Conservation (phyloP, 2,888 invertebrate species). For the Marasmarcha lunaedactyla region DNA sequence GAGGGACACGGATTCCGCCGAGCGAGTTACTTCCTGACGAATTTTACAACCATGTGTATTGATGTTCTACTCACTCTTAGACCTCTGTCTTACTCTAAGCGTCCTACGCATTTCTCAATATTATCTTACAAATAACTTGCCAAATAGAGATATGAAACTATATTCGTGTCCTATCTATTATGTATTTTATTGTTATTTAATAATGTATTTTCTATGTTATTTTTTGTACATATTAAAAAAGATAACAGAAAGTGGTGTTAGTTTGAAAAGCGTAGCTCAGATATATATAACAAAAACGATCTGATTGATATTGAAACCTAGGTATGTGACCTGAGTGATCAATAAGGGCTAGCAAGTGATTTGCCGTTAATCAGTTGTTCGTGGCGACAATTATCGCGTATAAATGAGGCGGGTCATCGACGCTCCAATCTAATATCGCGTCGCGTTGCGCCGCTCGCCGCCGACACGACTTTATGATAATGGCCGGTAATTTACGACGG, state of each 20-base stretch:
- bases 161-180: too few species aligned
- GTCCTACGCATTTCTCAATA: too few species aligned
- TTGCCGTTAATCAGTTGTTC: slow-evolving; percentile 65
- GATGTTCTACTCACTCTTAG: neutral
- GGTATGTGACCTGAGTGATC: slow-evolving; percentile 18
- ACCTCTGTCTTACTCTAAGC: too few species aligned
- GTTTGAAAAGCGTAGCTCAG: too few species aligned
- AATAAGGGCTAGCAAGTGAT: slow-evolving; percentile 37
- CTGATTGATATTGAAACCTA: too few species aligned
- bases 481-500: slow-evolving; percentile 60
- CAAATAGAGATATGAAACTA: too few species aligned
- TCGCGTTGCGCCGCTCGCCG: slow-evolving; percentile 38
- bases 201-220: too few species aligned
- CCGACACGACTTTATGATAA: slow-evolving; percentile 63
- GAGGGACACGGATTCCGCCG: slow-evolving; percentile 43
- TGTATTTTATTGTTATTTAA: too few species aligned
- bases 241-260: too few species aligned
- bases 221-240: too few species aligned
- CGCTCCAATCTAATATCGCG: slow-evolving; percentile 57
- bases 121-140: too few species aligned
- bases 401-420: slow-evolving; percentile 49
- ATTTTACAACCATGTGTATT: slow-evolving; percentile 22
- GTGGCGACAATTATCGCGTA: slow-evolving; percentile 60
- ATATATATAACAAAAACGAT: too few species aligned
- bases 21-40: slow-evolving; percentile 48